Evolutionary conservation across 2,888 invertebrate genomes (phyloP).

Genomic region (Heliconius charithonia): DNA sequence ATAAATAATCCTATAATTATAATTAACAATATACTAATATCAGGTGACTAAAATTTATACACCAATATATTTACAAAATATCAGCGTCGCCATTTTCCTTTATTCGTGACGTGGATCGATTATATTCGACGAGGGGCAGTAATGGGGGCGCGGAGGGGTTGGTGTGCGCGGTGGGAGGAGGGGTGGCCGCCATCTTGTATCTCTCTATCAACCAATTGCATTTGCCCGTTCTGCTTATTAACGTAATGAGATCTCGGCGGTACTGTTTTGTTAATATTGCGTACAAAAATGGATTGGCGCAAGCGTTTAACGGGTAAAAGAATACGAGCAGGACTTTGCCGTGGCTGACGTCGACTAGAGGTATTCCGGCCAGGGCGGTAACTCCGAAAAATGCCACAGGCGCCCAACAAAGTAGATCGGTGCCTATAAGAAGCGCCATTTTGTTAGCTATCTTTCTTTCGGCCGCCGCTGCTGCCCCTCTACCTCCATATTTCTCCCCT

Average conservation of each 20-base stretch:
- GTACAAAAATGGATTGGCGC: slow-evolving; percentile 96
- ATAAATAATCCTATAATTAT: slow-evolving; percentile 66
- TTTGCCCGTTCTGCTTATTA: slow-evolving; percentile 85
- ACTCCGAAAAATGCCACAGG: slow-evolving; percentile 95
- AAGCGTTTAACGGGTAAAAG: slow-evolving; percentile 95
- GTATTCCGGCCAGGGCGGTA: slow-evolving; percentile 92
- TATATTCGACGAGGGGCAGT: slow-evolving; percentile 71
- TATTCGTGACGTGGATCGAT: slow-evolving; percentile 63
- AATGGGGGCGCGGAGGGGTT: slow-evolving; percentile 70
- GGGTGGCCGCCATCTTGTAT: slow-evolving; percentile 73
- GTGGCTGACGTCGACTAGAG: slow-evolving; percentile 91
- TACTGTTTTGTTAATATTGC: slow-evolving; percentile 95
- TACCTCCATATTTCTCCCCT: slow-evolving; percentile 86
- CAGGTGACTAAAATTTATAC: slow-evolving; percentile 48
- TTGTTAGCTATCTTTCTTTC: slow-evolving; percentile 93
- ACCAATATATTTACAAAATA: slow-evolving; percentile 57
- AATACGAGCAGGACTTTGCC: slow-evolving; percentile 93
- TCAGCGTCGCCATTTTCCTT: slow-evolving; percentile 68
- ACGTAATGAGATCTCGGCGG: slow-evolving; percentile 87
- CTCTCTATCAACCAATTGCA: slow-evolving; percentile 74
- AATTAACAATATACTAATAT: slow-evolving; percentile 62
- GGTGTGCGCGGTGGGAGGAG: slow-evolving; percentile 75
- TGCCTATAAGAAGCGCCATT: slow-evolving; percentile 94
- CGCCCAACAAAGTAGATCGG: slow-evolving; percentile 93
- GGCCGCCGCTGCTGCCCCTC: slow-evolving; percentile 85